Base-by-base conservation (phyloP, 2,797 vertebrate genomes). In the Pangasius larnaudii region DNA sequence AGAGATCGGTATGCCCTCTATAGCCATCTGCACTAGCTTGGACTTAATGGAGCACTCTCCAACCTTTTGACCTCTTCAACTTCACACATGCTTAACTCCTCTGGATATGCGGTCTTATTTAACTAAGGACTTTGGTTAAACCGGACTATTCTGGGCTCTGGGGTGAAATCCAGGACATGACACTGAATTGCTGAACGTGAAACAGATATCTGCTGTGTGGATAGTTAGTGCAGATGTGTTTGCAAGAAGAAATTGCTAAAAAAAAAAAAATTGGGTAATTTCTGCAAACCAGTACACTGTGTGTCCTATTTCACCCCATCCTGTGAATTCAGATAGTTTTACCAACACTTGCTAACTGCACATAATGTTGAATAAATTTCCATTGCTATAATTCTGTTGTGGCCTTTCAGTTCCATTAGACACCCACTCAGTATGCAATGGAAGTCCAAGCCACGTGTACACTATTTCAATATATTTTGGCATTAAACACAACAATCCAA, bases 231-330 rank as follows among this genome's bases (percentile, higher is more conserved):
- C 51, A 87, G 27, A 67, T 82, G 77, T 85, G 69, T 19, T 51
- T 58, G 61, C 14, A 61, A 51, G 14, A 85, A 33, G 24, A 53
- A 9, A 27, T 27, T 7, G 42, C 42, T 46, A 46, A 46, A 46
- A 46, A 88, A 46, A 46, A 46, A 46, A 88, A 58, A 87, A 27
- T 10, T 84, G 77, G 53, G 81, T 53, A 46, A 82, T 77, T 63
- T 61, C 58, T 82, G 74, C 63, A 85, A 88, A 85, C 58, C 65
- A 84, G 69, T 79, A 67, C 46, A 49, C 85, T 24, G 56, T 67
- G 51, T 65, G 42, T 78, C 82, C 27, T 87, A 88, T 89, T 90
- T 86, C 59, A 89, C 78, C 69, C 79, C 58, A 80, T 86, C 74
- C 36, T 51, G 67, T 72, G 77, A 71, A 58, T 58, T 79, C 11